Conservation (phyloP, 2,888 invertebrate genomes). For the Tachina lurida region DNA sequence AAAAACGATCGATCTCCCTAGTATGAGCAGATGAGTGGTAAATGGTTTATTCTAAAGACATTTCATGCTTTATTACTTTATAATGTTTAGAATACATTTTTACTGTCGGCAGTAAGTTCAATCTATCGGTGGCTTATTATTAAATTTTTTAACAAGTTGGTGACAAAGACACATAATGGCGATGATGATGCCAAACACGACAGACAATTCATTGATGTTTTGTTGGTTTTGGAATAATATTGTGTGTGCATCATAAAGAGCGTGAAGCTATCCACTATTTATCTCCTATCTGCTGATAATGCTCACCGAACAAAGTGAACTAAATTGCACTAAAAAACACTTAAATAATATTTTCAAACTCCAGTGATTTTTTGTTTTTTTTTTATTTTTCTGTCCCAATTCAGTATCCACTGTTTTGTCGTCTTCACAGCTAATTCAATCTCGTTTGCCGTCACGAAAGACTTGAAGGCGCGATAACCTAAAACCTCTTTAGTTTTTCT, state of each 20-base stretch:
- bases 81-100: not conserved
- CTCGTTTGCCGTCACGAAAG: constrained; percentile 69
- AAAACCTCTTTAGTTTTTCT: constrained; percentile 69
- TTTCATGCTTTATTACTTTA: constrained; percentile 10
- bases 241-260: constrained; percentile 79
- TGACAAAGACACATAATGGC: constrained; percentile 42
- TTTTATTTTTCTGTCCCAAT: constrained; percentile 26
- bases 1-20: no score
- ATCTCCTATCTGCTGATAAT: constrained; percentile 83
- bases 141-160: constrained; percentile 35
- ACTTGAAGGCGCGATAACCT: constrained; percentile 72
- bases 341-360: constrained; percentile 66
- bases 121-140: constrained; percentile 15
- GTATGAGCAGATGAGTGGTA: constrained; percentile 1
- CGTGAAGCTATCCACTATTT: constrained; percentile 83
- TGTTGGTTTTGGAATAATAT: constrained; percentile 50
- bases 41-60: constrained; percentile 6
- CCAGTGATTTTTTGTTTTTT: not conserved
- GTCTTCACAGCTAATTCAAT: constrained; percentile 65
- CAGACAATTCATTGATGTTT: constrained; percentile 28
- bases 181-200: constrained; percentile 35
- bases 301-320: constrained; percentile 83
- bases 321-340: constrained; percentile 81
- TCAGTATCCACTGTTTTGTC: constrained; percentile 46
- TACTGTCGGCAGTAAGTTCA: not conserved